Evolutionary conservation across 2,797 vertebrate genomes (phyloP).

Genomic region (Echiichthys vipera): DNA sequence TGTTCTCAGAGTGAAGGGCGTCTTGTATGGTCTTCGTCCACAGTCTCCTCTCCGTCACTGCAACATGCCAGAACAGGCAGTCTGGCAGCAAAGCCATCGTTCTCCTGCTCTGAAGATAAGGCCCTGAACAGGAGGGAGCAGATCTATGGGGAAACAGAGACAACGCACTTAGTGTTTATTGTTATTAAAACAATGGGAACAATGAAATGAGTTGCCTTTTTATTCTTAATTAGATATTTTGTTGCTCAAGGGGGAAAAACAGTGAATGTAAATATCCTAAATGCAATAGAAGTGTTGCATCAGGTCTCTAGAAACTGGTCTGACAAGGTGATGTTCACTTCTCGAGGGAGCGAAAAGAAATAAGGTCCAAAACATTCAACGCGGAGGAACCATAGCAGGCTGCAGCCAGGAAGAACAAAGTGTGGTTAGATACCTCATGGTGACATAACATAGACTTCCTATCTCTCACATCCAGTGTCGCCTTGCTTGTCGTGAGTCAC

Average conservation of each 20-base stretch:
- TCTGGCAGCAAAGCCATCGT: conserved; percentile 18
- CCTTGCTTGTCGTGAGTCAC: background rate
- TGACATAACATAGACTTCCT: background rate
- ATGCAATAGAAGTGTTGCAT: background rate
- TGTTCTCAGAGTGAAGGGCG: conserved; percentile 27
- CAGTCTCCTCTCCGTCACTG: conserved; percentile 87
- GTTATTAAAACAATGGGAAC: background rate
- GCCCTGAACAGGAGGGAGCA: conserved; percentile 91
- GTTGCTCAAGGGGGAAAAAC: too few species aligned
- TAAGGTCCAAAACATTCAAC: background rate
- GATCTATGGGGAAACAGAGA: conserved; percentile 78
- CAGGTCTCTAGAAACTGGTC: background rate
- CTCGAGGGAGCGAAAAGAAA: background rate
- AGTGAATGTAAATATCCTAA: background rate
- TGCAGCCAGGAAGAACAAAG: too few species aligned
- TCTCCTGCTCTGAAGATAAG: conserved; percentile 72
- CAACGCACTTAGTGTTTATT: background rate
- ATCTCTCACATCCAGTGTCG: conserved; percentile 11
- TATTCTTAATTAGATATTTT: too few species aligned
- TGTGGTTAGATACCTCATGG: too few species aligned
- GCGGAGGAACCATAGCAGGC: background rate
- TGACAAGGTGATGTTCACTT: background rate
- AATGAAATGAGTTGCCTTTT: background rate
- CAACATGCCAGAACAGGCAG: conserved; percentile 82
- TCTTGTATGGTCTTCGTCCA: conserved; percentile 25